A percentile compares a stretch with the other conserved stretches of the same genome.
phyloP scores from a whole-genome alignment of 2,113 vertebrate species.

The Arvicanthis niloticus region DNA sequence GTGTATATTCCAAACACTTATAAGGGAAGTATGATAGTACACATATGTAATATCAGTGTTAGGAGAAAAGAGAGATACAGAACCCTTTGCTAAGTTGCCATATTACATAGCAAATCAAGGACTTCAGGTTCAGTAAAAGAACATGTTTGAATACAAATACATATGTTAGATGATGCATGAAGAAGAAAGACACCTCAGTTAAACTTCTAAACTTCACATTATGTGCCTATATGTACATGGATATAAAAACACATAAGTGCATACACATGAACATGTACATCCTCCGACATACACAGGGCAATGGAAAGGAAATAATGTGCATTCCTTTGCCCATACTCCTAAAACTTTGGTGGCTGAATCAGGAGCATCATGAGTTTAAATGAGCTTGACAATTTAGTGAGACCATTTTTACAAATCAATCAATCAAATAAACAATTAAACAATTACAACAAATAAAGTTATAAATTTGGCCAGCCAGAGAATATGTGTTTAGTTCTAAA shows the following conservation, averaged over 20 bases:
- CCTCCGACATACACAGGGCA: not conserved
- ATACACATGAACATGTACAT: not conserved
- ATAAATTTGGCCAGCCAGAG: not conserved
- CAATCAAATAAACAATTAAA: not conserved
- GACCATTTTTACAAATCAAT: not conserved
- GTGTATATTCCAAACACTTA: not conserved
- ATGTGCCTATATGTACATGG: not conserved
- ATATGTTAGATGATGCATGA: not conserved
- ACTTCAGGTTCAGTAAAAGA: not conserved
- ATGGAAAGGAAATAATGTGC: too few species aligned
- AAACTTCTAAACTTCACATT: not conserved
- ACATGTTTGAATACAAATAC: not conserved
- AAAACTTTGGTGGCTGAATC: not conserved
- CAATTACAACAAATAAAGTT: too few species aligned
- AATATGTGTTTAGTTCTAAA: not conserved
- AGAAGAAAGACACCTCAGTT: not conserved
- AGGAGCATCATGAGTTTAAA: not conserved
- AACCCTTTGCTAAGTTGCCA: not conserved
- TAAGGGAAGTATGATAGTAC: not conserved
- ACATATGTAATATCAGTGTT: not conserved
- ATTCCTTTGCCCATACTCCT: not conserved
- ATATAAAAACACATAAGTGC: not conserved
- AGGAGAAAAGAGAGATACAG: not conserved
- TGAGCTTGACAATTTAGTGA: not conserved
- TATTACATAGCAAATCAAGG: not conserved